A percentile compares a stretch with the other conserved stretches of the same genome.
Conservation (phyloP, 2,113 vertebrate genomes). For the Grallaria varia region DNA sequence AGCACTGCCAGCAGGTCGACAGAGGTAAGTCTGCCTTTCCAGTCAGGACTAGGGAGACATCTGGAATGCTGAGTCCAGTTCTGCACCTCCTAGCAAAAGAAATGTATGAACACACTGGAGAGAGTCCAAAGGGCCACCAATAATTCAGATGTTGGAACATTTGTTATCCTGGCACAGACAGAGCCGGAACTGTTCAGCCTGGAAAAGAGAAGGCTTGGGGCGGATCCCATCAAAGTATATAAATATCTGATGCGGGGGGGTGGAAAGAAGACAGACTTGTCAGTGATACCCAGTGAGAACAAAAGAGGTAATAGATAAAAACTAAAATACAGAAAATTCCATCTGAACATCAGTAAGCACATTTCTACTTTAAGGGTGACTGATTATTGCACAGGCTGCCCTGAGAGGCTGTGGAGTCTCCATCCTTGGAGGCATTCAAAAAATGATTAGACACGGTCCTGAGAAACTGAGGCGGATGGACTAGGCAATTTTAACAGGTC, state of each 20-base stretch:
- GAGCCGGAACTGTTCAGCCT: neutral
- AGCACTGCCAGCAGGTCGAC: too few species aligned
- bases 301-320: neutral
- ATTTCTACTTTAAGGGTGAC: neutral
- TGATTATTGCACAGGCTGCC: neutral
- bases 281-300: neutral
- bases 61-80: neutral
- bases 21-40: neutral
- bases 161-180: neutral
- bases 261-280: neutral
- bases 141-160: neutral
- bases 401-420: neutral
- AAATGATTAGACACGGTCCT: neutral
- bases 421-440: neutral
- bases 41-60: neutral
- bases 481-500: neutral
- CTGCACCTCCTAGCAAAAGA: neutral
- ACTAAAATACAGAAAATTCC: neutral
- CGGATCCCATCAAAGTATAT: neutral
- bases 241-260: neutral
- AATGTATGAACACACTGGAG: neutral
- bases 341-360: neutral
- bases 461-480: neutral
- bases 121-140: neutral
- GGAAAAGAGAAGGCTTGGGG: neutral